These are phyloP conservation scores for Boloria selene DNA, from an alignment of 2,888 invertebrate species.

Conservation along the genomic window DNA sequence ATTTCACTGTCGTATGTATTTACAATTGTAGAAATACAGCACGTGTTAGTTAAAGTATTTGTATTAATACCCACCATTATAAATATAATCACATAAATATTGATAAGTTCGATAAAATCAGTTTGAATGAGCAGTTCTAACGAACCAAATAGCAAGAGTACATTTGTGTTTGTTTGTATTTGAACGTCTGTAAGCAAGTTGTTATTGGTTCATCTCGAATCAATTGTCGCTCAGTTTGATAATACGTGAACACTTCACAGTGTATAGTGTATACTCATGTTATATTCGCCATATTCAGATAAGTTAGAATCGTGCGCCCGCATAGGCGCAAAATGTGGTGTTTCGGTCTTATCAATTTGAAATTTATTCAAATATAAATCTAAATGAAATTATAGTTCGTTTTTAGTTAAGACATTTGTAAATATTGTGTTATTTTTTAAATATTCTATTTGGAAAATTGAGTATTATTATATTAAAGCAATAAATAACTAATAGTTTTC, in stretches of 20 bases:
- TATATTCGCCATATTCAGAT: conserved; percentile 29
- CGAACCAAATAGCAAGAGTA: not conserved
- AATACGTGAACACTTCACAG: conserved; percentile 25
- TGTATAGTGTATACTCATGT: conserved; percentile 6
- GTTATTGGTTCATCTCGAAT: conserved; percentile 16
- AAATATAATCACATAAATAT: too few relatives aligned
- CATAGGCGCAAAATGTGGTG: conserved; percentile 18
- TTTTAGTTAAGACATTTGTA: not conserved
- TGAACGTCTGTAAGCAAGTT: not conserved
- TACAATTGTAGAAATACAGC: too few relatives aligned
- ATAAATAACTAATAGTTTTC: not conserved
- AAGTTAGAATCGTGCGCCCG: conserved; percentile 31
- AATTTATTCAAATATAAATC: not conserved
- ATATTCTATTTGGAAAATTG: not conserved
- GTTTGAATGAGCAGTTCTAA: not conserved
- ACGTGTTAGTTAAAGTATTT: too few relatives aligned
- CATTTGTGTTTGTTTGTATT: not conserved
- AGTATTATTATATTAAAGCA: not conserved
- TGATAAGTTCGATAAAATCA: too few relatives aligned
- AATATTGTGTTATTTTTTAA: too few relatives aligned
- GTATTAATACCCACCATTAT: too few relatives aligned
- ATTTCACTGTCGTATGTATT: too few relatives aligned
- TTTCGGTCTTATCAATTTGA: not conserved
- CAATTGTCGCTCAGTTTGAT: conserved; percentile 29
- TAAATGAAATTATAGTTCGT: not conserved